Base-by-base conservation (phyloP, 92 coral and sea anemone genomes). In the Bergia sp. region DNA sequence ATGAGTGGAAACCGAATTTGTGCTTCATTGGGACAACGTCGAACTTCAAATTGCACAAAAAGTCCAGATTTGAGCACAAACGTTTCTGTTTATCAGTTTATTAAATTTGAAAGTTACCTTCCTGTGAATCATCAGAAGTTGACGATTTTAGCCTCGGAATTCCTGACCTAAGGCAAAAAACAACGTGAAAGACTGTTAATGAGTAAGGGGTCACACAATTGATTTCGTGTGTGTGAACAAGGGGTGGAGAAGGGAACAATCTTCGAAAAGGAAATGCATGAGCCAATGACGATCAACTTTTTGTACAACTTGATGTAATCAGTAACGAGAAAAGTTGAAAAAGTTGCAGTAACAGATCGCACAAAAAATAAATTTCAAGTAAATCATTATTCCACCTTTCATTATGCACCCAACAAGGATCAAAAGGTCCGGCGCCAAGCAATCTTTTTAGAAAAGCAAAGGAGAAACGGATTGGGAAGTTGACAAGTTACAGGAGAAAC, bases 91-190 rank as follows among this genome's bases (percentile, higher is more conserved):
- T 72, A 37, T 20, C 39, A 58, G 83, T 21, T 29, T 15, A 13
- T 44, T 1, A 79, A 50, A 49, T 4, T 37, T 20, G 44, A 81
- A 37, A 81, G 61, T 49, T 71, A 72, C 87, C 65, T 84, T 84
- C 79, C 20, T 84, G 79, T 36, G 79, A 42, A 37, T 44, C 79
- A 72, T 71, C 87, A 72, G 85, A 38, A 58, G 78, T 15, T 69
- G 79, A 71, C 11, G 69, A 36, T 57, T 71, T 84, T 69, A 84
- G 38, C 53, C 87, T 71, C 11, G 87, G 79, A 36, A 84, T 84
- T 71, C 79, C 79, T 71, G 87, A 84, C 79, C 87, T 84, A 49
- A 1, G 13, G 77, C 45, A 38, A 84, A 49, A 1, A 45, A 37
- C 11, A 29, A 84, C 38, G 67, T 7, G 9, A 47, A n/a, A 39